Base-by-base conservation (phyloP, 2,113 vertebrate species). In the Peromyscus californicus region DNA sequence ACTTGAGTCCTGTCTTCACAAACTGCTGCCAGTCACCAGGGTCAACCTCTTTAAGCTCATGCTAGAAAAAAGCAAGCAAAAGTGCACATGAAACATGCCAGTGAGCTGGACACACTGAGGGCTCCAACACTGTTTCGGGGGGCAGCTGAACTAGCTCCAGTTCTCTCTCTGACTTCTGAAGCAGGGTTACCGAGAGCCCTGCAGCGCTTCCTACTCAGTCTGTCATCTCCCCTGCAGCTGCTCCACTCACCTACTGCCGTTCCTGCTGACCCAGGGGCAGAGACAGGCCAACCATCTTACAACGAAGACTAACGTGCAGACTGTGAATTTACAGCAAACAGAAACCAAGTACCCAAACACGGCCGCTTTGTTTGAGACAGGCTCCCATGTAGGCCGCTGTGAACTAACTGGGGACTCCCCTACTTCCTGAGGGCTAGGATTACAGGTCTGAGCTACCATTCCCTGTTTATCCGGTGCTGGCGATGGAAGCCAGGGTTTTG, bases 1-100 rank as follows among this genome's bases (percentile, higher is more conserved):
- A 99, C 99, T 98, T 99, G 54, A 99, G 99, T 91, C 99, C 99
- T 0, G 94, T 97, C 98, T 99, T 99, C 95, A 99, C 98, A 95
- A 99, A 98, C 96, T 59, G 98, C 97, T 99, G 99, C 99, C 99
- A 99, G 11, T 99, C 99, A 31, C 97, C 97, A 61, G 99, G 98
- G 72, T 98, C 94, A 88, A 99, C 95, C 63, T 99, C 98, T 36
- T 97, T 98, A 89, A 98, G 88, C 13, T 97, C 93, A 10, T 42
- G 78, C 99, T 99, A 98, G 69, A 31, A 31, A 1, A 48, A 7
- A 93, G 33, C 13, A 87, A 96, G 21, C 0, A 89, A 97, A 90
- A 69, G 54, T 42, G 36, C 1, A 59, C 15, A 17, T 1, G 61
- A 80, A 19, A 29, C 39, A 78, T 13, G n/a, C 4, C 67, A 54